Evolutionary conservation across 2,797 vertebrate species (phyloP).

Genomic region (Gadopsis bispinosus): DNA sequence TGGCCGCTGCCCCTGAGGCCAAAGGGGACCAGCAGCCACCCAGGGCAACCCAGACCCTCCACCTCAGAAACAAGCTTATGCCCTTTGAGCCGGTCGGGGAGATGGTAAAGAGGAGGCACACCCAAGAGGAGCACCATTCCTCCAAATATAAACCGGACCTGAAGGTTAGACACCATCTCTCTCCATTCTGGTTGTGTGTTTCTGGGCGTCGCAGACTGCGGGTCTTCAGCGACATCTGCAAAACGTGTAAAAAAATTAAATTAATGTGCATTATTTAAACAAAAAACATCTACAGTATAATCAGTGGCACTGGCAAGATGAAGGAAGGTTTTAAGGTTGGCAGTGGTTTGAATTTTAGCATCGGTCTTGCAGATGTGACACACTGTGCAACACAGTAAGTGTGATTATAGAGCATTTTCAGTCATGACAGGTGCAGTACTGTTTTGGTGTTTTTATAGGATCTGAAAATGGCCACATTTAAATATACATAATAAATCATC

Average conservation of each 20-base stretch:
- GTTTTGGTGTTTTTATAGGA: no score
- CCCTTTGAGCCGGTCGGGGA: conserved; percentile 34
- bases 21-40: neutral
- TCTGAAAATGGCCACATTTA: no score
- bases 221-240: neutral
- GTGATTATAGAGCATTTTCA: no score
- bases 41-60: neutral
- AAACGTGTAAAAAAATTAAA: neutral
- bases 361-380: no score
- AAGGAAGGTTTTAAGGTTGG: neutral
- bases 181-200: neutral
- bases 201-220: neutral
- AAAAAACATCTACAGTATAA: no score
- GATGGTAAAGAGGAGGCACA: conserved; percentile 27
- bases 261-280: neutral
- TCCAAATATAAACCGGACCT: conserved; percentile 52
- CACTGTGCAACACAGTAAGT: no score
- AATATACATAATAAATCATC: no score
- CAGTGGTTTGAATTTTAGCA: neutral
- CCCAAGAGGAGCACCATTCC: conserved; percentile 3
- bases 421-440: no score
- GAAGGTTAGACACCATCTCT: conserved; percentile 43
- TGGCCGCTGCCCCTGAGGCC: neutral
- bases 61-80: conserved; percentile 33
- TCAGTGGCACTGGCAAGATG: no score